phyloP scores from a whole-genome alignment of 64 coral and sea anemone genomes.

The Stichodactyla mertensii region DNA sequence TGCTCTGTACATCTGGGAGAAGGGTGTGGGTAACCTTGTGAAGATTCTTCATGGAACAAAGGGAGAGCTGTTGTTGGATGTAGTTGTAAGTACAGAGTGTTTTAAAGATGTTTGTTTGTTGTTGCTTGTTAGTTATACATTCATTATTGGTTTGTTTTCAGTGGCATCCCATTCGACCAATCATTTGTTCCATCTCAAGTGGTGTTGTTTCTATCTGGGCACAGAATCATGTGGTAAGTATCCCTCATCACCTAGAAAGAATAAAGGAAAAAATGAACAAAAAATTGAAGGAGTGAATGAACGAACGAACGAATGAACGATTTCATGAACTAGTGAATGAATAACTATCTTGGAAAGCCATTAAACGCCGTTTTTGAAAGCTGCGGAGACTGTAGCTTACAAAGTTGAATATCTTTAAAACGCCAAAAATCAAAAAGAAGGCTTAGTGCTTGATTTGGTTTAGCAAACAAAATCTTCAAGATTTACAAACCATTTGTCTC shows the following conservation, averaged over 20 bases:
- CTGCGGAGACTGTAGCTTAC: no score
- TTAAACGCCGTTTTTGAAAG: no score
- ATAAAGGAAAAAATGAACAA: no score
- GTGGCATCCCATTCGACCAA: slow-evolving; percentile 99
- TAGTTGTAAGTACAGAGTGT: slow-evolving; percentile 62
- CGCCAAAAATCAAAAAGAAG: not conserved
- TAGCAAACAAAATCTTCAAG: slow-evolving; percentile 49
- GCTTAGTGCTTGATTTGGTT: slow-evolving; percentile 21
- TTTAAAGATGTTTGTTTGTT: not conserved
- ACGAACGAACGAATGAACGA: no score
- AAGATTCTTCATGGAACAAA: slow-evolving; percentile 99
- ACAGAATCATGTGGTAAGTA: slow-evolving; percentile 96
- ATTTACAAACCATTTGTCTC: not conserved
- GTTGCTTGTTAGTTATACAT: not conserved
- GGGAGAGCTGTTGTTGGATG: slow-evolving; percentile 89
- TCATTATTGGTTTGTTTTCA: slow-evolving; percentile 5
- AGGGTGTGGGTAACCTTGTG: slow-evolving; percentile 95
- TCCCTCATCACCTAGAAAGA: no score
- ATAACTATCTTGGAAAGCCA: no score
- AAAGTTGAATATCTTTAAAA: no score
- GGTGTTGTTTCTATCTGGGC: slow-evolving; percentile 99
- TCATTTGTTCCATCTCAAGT: slow-evolving; percentile 94
- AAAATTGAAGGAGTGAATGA: no score
- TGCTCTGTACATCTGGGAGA: slow-evolving; percentile 98
- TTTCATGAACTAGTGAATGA: no score